These are phyloP conservation scores for Marisa cornuarietis DNA, from an alignment of 1,140 invertebrate species.

Conservation along the genomic window DNA sequence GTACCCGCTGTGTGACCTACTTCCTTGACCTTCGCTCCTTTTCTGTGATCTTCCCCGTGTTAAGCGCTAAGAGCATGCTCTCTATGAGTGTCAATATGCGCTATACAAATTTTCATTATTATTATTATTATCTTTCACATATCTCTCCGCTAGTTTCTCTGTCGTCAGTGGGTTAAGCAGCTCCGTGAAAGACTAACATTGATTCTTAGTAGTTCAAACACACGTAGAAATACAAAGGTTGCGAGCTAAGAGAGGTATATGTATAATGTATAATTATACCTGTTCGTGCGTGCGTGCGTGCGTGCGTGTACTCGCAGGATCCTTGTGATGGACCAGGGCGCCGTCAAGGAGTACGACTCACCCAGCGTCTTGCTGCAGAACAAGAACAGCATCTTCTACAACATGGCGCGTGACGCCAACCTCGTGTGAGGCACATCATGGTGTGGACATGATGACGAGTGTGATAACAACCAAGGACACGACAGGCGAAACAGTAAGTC, in stretches of 20 bases:
- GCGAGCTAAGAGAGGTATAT: too few relatives aligned
- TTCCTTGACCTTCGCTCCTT: too few relatives aligned
- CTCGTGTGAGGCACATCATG: conserved; percentile 33
- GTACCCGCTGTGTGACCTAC: conserved; percentile 35
- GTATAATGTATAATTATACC: too few relatives aligned
- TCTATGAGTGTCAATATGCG: too few relatives aligned
- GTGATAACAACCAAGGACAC: background rate
- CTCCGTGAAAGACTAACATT: conserved; percentile 1
- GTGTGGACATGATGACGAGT: background rate
- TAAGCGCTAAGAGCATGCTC: too few relatives aligned
- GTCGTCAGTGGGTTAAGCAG: background rate
- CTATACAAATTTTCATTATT: too few relatives aligned
- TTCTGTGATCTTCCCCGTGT: too few relatives aligned
- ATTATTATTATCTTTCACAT: too few relatives aligned
- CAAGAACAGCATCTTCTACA: conserved; percentile 84
- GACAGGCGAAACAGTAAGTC: too few relatives aligned
- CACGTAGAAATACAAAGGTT: background rate
- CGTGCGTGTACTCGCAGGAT: conserved; percentile 43
- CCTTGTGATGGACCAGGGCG: conserved; percentile 54
- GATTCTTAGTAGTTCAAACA: too few relatives aligned
- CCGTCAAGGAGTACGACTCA: conserved; percentile 50
- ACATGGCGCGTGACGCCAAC: conserved; percentile 93
- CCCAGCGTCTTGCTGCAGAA: conserved; percentile 74
- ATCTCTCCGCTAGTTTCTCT: background rate
- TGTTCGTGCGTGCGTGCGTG: background rate